Evolutionary conservation across 2,888 invertebrate genomes (phyloP).

Genomic region (Erebia ligea): DNA sequence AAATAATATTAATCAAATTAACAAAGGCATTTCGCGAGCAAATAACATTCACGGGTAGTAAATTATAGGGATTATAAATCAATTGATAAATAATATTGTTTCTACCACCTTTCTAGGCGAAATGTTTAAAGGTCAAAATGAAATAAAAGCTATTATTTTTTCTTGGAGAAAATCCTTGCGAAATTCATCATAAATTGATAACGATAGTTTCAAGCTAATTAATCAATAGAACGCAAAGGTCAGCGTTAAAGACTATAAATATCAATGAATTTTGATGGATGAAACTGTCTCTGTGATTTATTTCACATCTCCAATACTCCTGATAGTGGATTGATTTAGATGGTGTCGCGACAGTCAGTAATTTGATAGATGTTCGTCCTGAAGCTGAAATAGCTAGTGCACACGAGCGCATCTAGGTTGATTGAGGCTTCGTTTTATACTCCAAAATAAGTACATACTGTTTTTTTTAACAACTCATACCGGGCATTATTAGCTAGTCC

Average conservation of each 20-base stretch:
- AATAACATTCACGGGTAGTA: constrained; percentile 3
- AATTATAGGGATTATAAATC: constrained; percentile 7
- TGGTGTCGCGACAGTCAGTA: constrained; percentile 55
- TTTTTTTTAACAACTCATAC: no score
- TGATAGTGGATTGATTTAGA: constrained; percentile 67
- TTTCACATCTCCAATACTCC: constrained; percentile 55
- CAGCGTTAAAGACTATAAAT: constrained; percentile 39
- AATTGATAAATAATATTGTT: neutral
- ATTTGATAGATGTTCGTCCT: constrained; percentile 63
- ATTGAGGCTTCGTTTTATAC: neutral
- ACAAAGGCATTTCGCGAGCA: neutral
- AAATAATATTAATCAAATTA: constrained; percentile 16
- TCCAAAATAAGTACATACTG: neutral
- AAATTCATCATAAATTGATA: constrained; percentile 14
- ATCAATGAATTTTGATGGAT: constrained; percentile 60
- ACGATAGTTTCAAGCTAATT: constrained; percentile 24
- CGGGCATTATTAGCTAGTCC: no score
- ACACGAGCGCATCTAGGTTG: neutral
- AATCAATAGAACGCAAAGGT: constrained; percentile 28
- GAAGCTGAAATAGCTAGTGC: constrained; percentile 36
- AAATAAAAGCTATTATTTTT: neutral
- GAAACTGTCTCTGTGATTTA: constrained; percentile 55
- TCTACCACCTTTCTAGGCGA: neutral
- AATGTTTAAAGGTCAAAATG: neutral
- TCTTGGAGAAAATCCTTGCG: neutral